Percentiles rank a stretch among this genome's conserved stretches.
phyloP scores from a whole-genome alignment of 92 coral and sea anemone species.

The Anthopleura xanthogrammica region DNA sequence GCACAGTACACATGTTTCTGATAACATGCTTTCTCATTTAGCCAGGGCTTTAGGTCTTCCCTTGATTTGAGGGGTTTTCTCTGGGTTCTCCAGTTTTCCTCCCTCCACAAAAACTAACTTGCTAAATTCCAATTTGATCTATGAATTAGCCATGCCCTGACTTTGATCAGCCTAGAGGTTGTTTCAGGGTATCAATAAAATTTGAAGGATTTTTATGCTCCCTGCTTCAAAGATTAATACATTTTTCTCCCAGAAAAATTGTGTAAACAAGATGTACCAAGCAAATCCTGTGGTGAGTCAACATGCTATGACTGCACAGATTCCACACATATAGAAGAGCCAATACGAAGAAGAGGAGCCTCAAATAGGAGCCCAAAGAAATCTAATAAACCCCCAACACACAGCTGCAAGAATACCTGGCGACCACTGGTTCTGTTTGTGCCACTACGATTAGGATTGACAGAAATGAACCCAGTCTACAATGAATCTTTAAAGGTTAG shows the following conservation, averaged over 20 bases:
- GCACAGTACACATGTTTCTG: too few relatives aligned
- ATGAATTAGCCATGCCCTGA: too few relatives aligned
- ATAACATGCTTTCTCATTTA: too few relatives aligned
- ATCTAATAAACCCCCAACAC: conserved; percentile 39
- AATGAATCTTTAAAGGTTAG: conserved; percentile 83
- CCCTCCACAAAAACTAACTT: too few relatives aligned
- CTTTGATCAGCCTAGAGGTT: too few relatives aligned
- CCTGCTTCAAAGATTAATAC: too few relatives aligned
- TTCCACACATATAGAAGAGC: conserved; percentile 12
- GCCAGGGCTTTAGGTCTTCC: too few relatives aligned
- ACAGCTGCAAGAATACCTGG: conserved; percentile 59
- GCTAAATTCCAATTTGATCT: too few relatives aligned
- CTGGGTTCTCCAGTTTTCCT: too few relatives aligned
- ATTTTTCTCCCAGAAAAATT: conserved; percentile 44
- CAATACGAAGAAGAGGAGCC: conserved; percentile 34
- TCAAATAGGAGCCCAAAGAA: conserved; percentile 28
- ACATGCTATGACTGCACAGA: conserved; percentile 66
- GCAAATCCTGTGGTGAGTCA: conserved; percentile 55
- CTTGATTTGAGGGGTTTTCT: too few relatives aligned
- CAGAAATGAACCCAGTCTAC: conserved; percentile 92
- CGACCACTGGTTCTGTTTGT: conserved; percentile 87
- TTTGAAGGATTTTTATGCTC: too few relatives aligned
- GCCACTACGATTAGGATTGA: conserved; percentile 85
- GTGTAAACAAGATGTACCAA: conserved; percentile 55
- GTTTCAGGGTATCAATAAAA: too few relatives aligned